These are phyloP conservation scores for Xyrauchen texanus DNA, from an alignment of 2,113 vertebrate species.

Conservation along the genomic window DNA sequence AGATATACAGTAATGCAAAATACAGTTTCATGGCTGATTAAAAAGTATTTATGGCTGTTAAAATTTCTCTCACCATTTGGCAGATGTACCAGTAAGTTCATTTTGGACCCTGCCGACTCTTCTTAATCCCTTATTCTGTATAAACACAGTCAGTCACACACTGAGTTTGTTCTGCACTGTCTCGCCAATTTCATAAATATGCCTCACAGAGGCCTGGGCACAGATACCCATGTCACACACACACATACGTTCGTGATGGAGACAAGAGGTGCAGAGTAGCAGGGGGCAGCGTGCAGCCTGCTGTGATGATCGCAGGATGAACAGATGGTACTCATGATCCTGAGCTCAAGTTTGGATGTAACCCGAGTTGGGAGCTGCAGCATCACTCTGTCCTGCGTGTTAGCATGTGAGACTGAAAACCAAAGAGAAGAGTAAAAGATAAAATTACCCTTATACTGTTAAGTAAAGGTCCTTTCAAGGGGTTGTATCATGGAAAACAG, in stretches of 20 bases:
- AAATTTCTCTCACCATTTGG: not conserved
- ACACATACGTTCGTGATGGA: not conserved
- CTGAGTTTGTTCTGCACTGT: not conserved
- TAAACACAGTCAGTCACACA: constrained; percentile 36
- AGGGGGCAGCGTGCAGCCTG: constrained; percentile 13
- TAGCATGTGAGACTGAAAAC: constrained; percentile 13
- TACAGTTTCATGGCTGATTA: no score
- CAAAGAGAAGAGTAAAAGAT: not conserved
- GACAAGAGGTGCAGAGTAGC: not conserved
- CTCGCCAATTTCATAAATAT: constrained; percentile 22
- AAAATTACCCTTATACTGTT: not conserved
- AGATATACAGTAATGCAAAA: no score
- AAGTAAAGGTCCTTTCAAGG: not conserved
- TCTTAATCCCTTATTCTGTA: constrained; percentile 17
- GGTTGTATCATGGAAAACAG: not conserved
- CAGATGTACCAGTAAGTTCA: no score
- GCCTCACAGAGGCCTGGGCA: constrained; percentile 22
- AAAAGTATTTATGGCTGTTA: not conserved
- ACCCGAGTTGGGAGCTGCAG: not conserved
- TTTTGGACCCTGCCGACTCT: no score
- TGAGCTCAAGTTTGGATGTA: constrained; percentile 30
- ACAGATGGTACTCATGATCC: constrained; percentile 52
- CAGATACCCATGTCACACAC: constrained; percentile 54
- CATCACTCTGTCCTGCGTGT: not conserved
- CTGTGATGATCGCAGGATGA: constrained; percentile 38